A percentile compares a stretch with the other conserved stretches of the same genome.
These are phyloP conservation scores for Punctoribates punctum DNA, from an alignment of 2,888 invertebrate genomes.

Conservation along the genomic window DNA sequence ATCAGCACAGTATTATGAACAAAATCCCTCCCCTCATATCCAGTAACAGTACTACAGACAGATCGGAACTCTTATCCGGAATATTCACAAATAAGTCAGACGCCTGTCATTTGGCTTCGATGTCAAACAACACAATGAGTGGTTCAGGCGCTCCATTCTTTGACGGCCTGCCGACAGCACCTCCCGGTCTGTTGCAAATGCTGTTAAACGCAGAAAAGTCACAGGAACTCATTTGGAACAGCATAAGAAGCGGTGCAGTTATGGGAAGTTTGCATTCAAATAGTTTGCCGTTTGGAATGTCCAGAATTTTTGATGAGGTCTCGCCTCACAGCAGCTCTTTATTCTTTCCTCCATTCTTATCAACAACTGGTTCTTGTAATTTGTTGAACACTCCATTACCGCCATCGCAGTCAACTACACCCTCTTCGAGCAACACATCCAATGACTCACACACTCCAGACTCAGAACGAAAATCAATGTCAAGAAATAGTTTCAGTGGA, in stretches of 20 bases:
- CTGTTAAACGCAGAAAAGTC: slow-evolving; percentile 50
- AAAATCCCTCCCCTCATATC: slow-evolving; percentile 21
- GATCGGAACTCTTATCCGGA: not conserved
- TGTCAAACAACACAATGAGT: not conserved
- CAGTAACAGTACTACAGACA: not conserved
- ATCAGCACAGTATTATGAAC: slow-evolving; percentile 11
- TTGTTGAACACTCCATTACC: not conserved
- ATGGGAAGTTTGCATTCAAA: not conserved
- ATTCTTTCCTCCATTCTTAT: slow-evolving; percentile 9
- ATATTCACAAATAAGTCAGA: not conserved
- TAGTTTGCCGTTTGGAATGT: slow-evolving; percentile 7
- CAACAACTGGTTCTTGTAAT: not conserved
- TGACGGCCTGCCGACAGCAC: slow-evolving; percentile 40
- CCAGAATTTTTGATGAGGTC: slow-evolving; percentile 2
- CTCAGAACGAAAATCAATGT: not conserved
- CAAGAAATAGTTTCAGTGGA: slow-evolving; percentile 4
- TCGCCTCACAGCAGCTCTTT: not conserved
- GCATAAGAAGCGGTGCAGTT: slow-evolving; percentile 46
- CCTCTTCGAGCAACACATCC: slow-evolving; percentile 8
- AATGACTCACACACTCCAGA: slow-evolving; percentile 15
- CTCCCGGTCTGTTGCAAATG: slow-evolving; percentile 49
- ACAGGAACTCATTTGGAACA: slow-evolving; percentile 49
- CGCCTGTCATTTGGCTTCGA: not conserved
- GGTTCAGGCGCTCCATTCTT: not conserved
- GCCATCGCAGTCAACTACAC: slow-evolving; percentile 1